Evolutionary conservation across 2,113 vertebrate species (phyloP).

Genomic region (Cebus imitator): DNA sequence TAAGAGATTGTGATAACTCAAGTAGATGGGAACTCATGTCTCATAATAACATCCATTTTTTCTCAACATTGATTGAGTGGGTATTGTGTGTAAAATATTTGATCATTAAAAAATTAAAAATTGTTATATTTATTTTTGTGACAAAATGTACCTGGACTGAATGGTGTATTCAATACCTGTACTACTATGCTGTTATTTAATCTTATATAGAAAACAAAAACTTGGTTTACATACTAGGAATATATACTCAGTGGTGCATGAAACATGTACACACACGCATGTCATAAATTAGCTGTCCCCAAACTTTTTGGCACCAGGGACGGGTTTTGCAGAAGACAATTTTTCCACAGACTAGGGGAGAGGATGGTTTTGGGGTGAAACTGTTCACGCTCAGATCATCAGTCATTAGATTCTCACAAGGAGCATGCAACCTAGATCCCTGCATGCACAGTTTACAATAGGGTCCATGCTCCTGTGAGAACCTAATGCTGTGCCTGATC

Average conservation of each 20-base stretch:
- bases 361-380: too few relatives aligned
- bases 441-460: too few relatives aligned
- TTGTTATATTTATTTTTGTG: not conserved
- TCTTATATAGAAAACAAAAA: not conserved
- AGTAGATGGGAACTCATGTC: not conserved
- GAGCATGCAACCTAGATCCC: too few relatives aligned
- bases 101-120: not conserved
- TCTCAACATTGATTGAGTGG: not conserved
- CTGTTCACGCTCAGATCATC: too few relatives aligned
- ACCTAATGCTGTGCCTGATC: too few relatives aligned
- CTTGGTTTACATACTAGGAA: not conserved
- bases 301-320: too few relatives aligned
- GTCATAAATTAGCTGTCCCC: too few relatives aligned
- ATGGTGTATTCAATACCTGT: not conserved
- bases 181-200: not conserved
- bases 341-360: too few relatives aligned
- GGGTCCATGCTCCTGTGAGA: too few relatives aligned
- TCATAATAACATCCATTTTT: not conserved
- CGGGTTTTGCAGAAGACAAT: too few relatives aligned
- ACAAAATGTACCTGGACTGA: not conserved
- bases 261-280: rapidly evolving
- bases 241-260: not conserved
- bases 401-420: too few relatives aligned
- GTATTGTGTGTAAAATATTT: not conserved
- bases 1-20: not conserved